A percentile compares a stretch with the other conserved stretches of the same genome.
Conservation (phyloP, 2,113 vertebrate species). For the Pristiophorus japonicus region DNA sequence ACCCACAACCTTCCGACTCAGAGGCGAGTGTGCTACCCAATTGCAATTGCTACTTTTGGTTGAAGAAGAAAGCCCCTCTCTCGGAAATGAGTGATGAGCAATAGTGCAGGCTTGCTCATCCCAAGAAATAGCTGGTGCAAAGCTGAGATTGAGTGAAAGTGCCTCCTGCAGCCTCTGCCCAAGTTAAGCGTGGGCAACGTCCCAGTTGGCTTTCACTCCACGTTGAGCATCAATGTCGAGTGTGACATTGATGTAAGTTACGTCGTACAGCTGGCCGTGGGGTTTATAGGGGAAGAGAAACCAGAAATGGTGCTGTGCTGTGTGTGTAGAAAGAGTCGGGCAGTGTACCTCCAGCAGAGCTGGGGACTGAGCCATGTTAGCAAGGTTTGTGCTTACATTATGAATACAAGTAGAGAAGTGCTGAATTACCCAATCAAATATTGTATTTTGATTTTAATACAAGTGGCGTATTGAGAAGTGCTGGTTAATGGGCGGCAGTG, state of each 20-base stretch:
- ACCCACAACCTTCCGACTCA: no score
- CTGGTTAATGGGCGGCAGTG: neutral
- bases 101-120: neutral
- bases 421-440: neutral
- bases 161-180: neutral
- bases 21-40: no score
- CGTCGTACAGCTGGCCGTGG: neutral
- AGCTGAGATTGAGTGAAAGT: neutral
- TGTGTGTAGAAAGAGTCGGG: no score
- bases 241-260: neutral
- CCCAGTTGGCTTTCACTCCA: neutral
- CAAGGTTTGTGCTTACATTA: neutral
- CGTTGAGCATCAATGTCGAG: no score
- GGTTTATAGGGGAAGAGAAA: neutral
- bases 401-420: neutral
- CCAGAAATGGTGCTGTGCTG: neutral
- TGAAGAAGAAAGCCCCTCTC: neutral
- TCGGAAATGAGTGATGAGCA: neutral
- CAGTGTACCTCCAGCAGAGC: neutral
- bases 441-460: neutral
- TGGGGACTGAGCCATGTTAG: neutral
- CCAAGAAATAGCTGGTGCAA: neutral
- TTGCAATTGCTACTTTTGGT: neutral
- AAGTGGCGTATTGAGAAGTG: neutral
- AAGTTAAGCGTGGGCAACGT: neutral